Evolutionary conservation across 1,140 invertebrate species (phyloP).

Genomic region (Holcopasites calliopsidis): DNA sequence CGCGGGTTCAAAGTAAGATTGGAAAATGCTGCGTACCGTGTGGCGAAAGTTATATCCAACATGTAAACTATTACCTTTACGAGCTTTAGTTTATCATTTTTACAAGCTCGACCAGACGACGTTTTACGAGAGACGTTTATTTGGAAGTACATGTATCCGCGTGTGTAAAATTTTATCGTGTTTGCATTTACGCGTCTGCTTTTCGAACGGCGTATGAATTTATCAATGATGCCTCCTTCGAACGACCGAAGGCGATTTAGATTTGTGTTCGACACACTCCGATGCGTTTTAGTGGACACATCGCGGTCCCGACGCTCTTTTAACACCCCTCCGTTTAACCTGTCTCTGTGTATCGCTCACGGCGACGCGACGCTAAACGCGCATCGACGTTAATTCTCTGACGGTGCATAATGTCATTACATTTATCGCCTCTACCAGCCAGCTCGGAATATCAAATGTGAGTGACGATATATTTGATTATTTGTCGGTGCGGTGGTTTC

Average conservation of each 20-base stretch:
- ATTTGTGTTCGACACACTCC: neutral
- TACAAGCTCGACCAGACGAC: slow-evolving; percentile 25
- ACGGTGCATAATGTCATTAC: slow-evolving; percentile 45
- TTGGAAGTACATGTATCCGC: slow-evolving; percentile 24
- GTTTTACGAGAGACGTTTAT: slow-evolving; percentile 46
- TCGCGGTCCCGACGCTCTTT: too few relatives aligned
- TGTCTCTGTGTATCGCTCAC: slow-evolving; percentile 16
- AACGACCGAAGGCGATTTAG: neutral
- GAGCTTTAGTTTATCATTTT: slow-evolving; percentile 46
- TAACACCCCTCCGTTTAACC: too few relatives aligned
- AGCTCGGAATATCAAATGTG: slow-evolving; percentile 42
- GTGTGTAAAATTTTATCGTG: slow-evolving; percentile 36
- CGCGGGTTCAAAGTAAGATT: neutral
- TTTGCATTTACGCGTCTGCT: slow-evolving; percentile 20
- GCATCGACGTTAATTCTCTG: slow-evolving; percentile 45
- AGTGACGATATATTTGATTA: slow-evolving; percentile 50
- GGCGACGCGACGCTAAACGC: slow-evolving; percentile 35
- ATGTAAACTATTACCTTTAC: slow-evolving; percentile 47
- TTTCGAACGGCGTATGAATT: neutral
- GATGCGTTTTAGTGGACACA: neutral
- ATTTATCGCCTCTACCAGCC: slow-evolving; percentile 41
- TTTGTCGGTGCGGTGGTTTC: slow-evolving; percentile 33
- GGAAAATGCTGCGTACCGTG: neutral
- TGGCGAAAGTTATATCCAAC: slow-evolving; percentile 33
- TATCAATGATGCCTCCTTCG: slow-evolving; percentile 10